These are phyloP conservation scores for Plemyria rubiginata DNA, from an alignment of 2,888 invertebrate species.

Conservation along the genomic window DNA sequence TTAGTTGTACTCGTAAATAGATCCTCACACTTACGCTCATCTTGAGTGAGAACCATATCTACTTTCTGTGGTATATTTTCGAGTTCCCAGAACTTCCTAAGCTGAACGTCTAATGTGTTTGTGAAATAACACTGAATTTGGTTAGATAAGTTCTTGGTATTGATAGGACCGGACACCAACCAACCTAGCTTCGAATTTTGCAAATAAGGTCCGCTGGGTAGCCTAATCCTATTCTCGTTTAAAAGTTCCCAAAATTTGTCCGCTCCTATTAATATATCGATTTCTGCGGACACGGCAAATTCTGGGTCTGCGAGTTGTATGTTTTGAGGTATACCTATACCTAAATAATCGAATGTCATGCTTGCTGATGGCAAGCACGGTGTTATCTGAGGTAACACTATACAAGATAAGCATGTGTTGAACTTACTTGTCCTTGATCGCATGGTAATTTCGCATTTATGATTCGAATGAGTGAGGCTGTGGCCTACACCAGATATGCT, in stretches of 20 bases:
- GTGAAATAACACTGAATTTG: constrained; percentile 6
- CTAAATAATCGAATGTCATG: constrained; percentile 4
- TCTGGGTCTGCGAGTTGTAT: constrained; percentile 9
- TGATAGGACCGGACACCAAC: constrained; percentile 12
- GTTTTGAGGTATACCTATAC: constrained; percentile 6
- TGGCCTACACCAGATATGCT: constrained; percentile 37
- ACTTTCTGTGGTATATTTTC: constrained; percentile 6
- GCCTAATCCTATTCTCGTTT: constrained; percentile 5
- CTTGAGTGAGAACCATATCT: constrained; percentile 4
- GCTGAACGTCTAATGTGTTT: not conserved
- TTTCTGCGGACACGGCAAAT: constrained; percentile 1
- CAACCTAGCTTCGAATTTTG: constrained; percentile 13
- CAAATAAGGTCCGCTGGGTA: constrained; percentile 7
- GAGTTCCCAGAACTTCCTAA: constrained; percentile 7
- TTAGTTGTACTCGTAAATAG: constrained; percentile 8
- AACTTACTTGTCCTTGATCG: constrained; percentile 20
- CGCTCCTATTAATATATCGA: constrained; percentile 11
- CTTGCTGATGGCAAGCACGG: constrained; percentile 2
- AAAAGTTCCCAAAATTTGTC: constrained; percentile 11
- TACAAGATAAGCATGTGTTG: constrained; percentile 29
- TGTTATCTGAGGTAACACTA: constrained; percentile 31
- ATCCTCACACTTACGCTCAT: constrained; percentile 7
- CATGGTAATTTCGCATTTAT: constrained; percentile 33
- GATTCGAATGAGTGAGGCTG: constrained; percentile 32
- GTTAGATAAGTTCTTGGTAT: not conserved